These are phyloP conservation scores for Oscheius myriophilus DNA, from an alignment of 2,888 invertebrate genomes.

Conservation along the genomic window DNA sequence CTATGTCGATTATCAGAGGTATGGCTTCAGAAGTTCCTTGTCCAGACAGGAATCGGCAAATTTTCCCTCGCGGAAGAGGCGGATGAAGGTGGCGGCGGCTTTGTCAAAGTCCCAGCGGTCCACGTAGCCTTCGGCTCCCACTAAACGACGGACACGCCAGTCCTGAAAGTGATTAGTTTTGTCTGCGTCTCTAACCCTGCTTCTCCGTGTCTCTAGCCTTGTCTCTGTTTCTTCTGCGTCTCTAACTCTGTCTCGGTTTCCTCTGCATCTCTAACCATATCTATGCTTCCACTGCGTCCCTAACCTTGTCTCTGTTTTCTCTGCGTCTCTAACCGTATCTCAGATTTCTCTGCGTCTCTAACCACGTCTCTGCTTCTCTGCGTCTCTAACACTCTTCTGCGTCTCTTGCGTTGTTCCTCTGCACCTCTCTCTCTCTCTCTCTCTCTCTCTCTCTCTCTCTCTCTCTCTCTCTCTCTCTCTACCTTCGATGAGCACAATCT, in stretches of 20 bases:
- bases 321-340: no score
- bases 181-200: no score
- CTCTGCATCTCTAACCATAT: no score
- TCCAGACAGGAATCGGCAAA: slow-evolving; percentile 63
- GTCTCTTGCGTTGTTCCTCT: no score
- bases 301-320: no score
- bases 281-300: no score
- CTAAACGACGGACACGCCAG: slow-evolving; percentile 40
- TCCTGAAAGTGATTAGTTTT: slow-evolving; percentile 32
- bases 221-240: neutral
- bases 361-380: no score
- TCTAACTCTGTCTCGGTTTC: no score
- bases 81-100: slow-evolving; percentile 56
- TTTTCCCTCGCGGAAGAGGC: slow-evolving; percentile 51
- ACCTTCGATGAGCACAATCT: slow-evolving; percentile 48
- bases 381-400: neutral
- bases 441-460: no score
- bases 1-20: slow-evolving; percentile 4
- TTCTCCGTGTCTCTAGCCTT: no score
- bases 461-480: neutral
- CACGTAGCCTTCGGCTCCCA: slow-evolving; percentile 45
- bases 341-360: no score
- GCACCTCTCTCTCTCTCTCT: no score
- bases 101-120: slow-evolving; percentile 65
- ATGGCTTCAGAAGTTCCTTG: slow-evolving; percentile 38